phyloP scores from a whole-genome alignment of 2,888 invertebrate genomes.

The Amiota communis region DNA sequence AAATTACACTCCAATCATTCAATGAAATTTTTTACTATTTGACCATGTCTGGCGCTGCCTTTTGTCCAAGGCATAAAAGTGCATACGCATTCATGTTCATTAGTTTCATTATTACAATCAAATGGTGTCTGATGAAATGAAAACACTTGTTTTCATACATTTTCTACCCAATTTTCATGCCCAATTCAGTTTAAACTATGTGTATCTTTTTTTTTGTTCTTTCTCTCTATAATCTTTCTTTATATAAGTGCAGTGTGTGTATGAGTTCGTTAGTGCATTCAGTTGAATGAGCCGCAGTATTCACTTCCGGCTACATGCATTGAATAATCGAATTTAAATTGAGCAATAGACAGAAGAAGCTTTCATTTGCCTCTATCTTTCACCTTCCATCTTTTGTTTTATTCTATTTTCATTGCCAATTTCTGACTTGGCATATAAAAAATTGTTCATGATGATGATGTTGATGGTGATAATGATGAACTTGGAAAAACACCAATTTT shows the following conservation, averaged over 20 bases:
- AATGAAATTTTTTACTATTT: no score
- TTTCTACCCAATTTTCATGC: no score
- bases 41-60: not conserved
- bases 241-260: slow-evolving; percentile 35
- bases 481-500: not conserved
- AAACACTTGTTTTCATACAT: no score
- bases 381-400: no score
- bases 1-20: no score
- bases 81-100: slow-evolving; percentile 5
- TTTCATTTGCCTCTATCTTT: not conserved
- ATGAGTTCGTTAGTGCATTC: slow-evolving; percentile 63
- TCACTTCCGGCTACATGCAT: slow-evolving; percentile 60
- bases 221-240: not conserved
- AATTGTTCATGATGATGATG: not conserved
- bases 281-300: slow-evolving; percentile 54
- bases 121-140: not conserved
- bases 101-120: slow-evolving; percentile 16
- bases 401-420: no score
- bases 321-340: slow-evolving; percentile 64
- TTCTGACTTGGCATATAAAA: no score
- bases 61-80: not conserved
- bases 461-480: no score
- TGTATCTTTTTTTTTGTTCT: no score
- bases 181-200: no score
- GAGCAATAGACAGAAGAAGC: not conserved